phyloP scores from a whole-genome alignment of 2,113 vertebrate species.

The Pangasianodon hypophthalmus region DNA sequence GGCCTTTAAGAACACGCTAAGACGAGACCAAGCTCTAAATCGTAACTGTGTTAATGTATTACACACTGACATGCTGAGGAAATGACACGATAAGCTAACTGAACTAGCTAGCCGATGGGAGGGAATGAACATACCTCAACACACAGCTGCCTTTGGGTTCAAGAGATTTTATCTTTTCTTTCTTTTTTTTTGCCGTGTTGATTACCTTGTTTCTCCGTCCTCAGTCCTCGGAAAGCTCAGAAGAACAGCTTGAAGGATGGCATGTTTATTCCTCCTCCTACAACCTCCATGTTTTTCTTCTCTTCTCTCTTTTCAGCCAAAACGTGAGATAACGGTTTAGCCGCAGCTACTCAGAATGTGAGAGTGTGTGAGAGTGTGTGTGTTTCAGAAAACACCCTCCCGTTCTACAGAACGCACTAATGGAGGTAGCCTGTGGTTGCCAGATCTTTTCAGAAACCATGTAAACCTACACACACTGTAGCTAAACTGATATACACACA shows the following conservation, averaged over 20 bases:
- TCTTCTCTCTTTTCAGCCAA: background rate
- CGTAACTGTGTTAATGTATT: background rate
- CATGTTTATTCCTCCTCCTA: background rate
- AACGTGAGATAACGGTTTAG: conserved; percentile 30
- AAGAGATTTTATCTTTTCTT: background rate
- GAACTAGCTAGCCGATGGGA: background rate
- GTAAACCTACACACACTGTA: background rate
- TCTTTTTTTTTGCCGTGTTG: background rate
- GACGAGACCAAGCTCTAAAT: background rate
- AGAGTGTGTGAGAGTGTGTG: background rate
- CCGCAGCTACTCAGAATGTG: background rate
- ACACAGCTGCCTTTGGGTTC: background rate
- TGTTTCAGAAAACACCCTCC: background rate
- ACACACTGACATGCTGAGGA: background rate
- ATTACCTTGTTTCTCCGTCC: conserved; percentile 20
- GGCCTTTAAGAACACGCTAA: background rate
- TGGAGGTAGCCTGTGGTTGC: background rate
- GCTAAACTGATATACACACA: background rate
- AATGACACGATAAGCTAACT: background rate
- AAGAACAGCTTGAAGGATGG: background rate
- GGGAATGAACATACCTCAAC: background rate
- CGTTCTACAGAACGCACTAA: background rate
- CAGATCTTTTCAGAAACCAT: background rate
- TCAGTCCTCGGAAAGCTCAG: background rate
- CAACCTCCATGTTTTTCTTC: conserved; percentile 11